Percentiles rank a stretch among this genome's conserved stretches.
Evolutionary conservation across 23 tunicate species (phyloP).

Genomic region (Halocynthia roretzi): DNA sequence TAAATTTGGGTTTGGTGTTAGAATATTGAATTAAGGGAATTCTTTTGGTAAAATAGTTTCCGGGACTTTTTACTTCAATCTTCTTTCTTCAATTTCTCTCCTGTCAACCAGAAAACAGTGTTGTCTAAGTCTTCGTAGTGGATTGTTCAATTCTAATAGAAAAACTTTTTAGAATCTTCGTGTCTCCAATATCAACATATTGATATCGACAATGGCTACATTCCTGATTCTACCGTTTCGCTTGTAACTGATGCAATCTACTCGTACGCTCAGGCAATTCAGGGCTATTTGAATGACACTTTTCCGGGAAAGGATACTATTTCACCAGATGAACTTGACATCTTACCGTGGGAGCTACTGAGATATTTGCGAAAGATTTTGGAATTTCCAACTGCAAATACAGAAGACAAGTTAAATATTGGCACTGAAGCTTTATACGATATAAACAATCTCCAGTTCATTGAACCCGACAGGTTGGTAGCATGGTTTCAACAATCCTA

Average conservation of each 20-base stretch:
- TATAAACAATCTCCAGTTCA: slow-evolving; percentile 28
- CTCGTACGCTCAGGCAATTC: slow-evolving; percentile 31
- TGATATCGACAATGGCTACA: slow-evolving; percentile 22
- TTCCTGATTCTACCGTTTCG: slow-evolving; percentile 33
- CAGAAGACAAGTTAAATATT: neutral
- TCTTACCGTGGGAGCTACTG: slow-evolving; percentile 26
- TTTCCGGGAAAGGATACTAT: neutral
- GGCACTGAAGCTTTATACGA: slow-evolving; percentile 14
- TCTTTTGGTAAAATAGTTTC: too few relatives aligned
- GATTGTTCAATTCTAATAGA: too few relatives aligned
- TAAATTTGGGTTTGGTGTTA: too few relatives aligned
- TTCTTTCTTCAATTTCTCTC: too few relatives aligned
- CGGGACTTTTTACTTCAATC: too few relatives aligned
- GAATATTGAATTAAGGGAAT: too few relatives aligned
- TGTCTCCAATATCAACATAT: slow-evolving; percentile 18
- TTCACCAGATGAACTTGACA: neutral
- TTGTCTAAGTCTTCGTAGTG: too few relatives aligned
- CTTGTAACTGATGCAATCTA: slow-evolving; percentile 25
- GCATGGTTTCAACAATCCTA: neutral
- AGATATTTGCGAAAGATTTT: slow-evolving; percentile 13
- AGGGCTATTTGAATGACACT: slow-evolving; percentile 18
- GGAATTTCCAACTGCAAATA: neutral
- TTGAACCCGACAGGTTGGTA: slow-evolving; percentile 13
- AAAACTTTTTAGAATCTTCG: slow-evolving; percentile 16
- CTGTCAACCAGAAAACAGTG: too few relatives aligned